Conservation (phyloP, 2,888 invertebrate genomes). For the Alentia gelatinosa region DNA sequence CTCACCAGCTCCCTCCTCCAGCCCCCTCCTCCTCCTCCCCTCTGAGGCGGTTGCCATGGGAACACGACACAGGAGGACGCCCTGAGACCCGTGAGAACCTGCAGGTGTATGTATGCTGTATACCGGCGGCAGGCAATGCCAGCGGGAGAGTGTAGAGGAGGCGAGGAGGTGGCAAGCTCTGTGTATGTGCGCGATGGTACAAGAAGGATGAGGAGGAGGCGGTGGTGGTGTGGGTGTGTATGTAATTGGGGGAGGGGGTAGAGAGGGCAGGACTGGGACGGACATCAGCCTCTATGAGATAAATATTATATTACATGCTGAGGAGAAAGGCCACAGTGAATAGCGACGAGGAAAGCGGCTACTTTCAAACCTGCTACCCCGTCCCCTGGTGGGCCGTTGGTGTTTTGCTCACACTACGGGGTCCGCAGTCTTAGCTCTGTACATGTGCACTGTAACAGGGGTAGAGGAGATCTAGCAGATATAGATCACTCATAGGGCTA, state of each 20-base stretch:
- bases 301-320: constrained; percentile 31
- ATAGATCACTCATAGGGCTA: no score
- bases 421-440: no score
- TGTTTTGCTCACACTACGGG: no score
- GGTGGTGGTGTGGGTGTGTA: neutral
- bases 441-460: no score
- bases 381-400: no score
- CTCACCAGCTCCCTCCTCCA: neutral
- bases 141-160: no score
- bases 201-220: no score
- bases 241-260: neutral
- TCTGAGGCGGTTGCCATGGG: neutral
- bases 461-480: no score
- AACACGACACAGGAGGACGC: constrained; percentile 23
- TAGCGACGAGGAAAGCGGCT: no score
- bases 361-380: no score
- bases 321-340: neutral
- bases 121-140: neutral
- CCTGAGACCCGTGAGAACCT: neutral
- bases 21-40: neutral
- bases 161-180: neutral
- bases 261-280: neutral
- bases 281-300: neutral
- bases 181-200: no score
- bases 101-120: constrained; percentile 11